Conservation (phyloP, 2,888 invertebrate genomes). For the Dicyrtoma fusca region DNA sequence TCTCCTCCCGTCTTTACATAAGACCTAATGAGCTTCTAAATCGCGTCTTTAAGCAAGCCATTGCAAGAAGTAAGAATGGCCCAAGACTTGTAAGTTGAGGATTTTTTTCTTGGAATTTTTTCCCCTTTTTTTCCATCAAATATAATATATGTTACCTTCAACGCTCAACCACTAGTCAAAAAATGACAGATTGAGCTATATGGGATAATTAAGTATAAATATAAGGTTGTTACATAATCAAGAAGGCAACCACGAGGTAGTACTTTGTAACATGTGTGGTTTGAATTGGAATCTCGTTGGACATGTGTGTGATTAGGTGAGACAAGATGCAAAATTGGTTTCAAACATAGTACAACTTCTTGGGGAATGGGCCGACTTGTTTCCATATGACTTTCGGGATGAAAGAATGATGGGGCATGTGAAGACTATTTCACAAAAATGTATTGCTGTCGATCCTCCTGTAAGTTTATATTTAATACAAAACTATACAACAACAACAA, state of each 20-base stretch:
- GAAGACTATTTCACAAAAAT: slow-evolving; percentile 84
- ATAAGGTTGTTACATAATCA: too few species aligned
- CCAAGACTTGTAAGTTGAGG: slow-evolving; percentile 32
- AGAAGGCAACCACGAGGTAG: too few species aligned
- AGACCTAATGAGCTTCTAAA: slow-evolving; percentile 89
- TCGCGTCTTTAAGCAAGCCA: slow-evolving; percentile 73
- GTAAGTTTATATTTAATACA: too few species aligned
- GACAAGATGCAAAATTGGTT: slow-evolving; percentile 41
- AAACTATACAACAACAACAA: not conserved
- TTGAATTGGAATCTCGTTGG: too few species aligned
- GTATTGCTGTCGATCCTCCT: slow-evolving; percentile 65
- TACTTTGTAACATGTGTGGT: too few species aligned
- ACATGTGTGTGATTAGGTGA: slow-evolving; percentile 12
- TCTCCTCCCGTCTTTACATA: slow-evolving; percentile 89
- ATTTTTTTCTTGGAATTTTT: too few species aligned
- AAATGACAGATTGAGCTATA: too few species aligned
- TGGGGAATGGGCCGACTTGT: slow-evolving; percentile 92
- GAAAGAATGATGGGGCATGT: slow-evolving; percentile 87
- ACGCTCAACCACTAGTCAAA: too few species aligned
- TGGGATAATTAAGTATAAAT: too few species aligned
- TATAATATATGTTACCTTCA: too few species aligned
- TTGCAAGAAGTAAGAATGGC: slow-evolving; percentile 39
- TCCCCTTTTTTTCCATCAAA: too few species aligned
- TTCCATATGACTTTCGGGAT: slow-evolving; percentile 96
- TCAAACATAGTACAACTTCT: slow-evolving; percentile 72